Conservation (phyloP, 2,797 vertebrate genomes). For the Anolis apletophallus region DNA sequence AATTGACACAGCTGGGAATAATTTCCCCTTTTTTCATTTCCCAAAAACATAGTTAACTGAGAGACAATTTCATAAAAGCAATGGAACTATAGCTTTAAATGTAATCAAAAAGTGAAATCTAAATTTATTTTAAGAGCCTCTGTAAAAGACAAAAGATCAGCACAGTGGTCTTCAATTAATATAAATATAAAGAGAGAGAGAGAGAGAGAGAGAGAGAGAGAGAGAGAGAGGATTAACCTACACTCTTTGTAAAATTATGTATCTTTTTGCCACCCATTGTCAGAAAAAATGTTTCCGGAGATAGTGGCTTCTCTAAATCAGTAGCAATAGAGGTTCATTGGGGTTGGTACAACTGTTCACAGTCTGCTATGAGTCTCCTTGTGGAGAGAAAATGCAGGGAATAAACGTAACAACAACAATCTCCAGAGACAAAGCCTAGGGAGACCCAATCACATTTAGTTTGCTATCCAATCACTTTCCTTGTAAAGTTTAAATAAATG, state of each 20-base stretch:
- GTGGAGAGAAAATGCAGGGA: too few species aligned
- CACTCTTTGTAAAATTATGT: not conserved
- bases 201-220: too few species aligned
- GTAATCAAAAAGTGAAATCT: constrained; percentile 30
- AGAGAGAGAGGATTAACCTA: too few species aligned
- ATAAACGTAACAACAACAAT: too few species aligned
- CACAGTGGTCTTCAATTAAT: not conserved
- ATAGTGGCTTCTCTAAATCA: not conserved
- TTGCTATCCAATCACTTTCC: too few species aligned
- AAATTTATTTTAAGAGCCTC: not conserved
- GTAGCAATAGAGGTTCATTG: too few species aligned
- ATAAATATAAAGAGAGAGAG: too few species aligned
- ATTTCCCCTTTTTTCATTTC: constrained; percentile 44
- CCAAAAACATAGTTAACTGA: constrained; percentile 44
- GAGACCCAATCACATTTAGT: too few species aligned
- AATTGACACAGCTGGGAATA: constrained; percentile 47
- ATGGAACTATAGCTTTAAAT: constrained; percentile 34
- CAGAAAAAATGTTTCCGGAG: not conserved
- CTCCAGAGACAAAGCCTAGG: too few species aligned
- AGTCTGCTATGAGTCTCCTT: too few species aligned
- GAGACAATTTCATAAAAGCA: constrained; percentile 43
- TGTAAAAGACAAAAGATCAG: not conserved
- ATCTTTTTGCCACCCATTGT: not conserved
- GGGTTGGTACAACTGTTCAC: too few species aligned
- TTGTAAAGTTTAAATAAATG: too few species aligned